Conservation (phyloP, 1,140 invertebrate species). For the Halyomorpha halys region DNA sequence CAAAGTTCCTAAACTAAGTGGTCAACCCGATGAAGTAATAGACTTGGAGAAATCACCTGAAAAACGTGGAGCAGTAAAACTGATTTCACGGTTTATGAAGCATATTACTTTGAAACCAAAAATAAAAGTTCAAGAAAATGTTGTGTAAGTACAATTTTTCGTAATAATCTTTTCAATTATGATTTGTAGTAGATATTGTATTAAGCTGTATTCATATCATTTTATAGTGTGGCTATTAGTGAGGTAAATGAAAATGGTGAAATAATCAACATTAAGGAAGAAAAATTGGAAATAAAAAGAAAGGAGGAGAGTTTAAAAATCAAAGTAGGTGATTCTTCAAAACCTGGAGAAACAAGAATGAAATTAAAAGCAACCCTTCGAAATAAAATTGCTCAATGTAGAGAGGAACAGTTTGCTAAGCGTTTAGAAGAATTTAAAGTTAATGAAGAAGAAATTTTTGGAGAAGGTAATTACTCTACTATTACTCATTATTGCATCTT, state of each 20-base stretch:
- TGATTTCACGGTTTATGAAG: slow-evolving; percentile 46
- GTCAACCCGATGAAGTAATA: slow-evolving; percentile 47
- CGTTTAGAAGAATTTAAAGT: slow-evolving; percentile 20
- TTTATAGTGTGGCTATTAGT: slow-evolving; percentile 25
- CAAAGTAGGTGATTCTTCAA: slow-evolving; percentile 33
- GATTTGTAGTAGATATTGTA: no score
- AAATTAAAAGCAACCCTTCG: slow-evolving; percentile 51
- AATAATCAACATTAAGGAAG: slow-evolving; percentile 24
- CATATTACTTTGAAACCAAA: slow-evolving; percentile 43
- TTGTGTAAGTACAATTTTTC: background rate
- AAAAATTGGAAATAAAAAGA: slow-evolving; percentile 27
- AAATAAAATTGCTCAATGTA: slow-evolving; percentile 47
- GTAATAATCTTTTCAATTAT: no score
- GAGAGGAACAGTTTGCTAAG: slow-evolving; percentile 46
- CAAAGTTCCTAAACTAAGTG: slow-evolving; percentile 41
- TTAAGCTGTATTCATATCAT: no score
- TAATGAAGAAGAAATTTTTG: slow-evolving; percentile 26
- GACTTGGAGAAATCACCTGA: slow-evolving; percentile 40
- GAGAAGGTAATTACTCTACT: background rate
- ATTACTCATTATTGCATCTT: no score
- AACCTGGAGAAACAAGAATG: slow-evolving; percentile 49
- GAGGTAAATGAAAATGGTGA: slow-evolving; percentile 24
- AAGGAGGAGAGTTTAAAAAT: slow-evolving; percentile 30
- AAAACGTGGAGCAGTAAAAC: slow-evolving; percentile 42
- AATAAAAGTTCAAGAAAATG: slow-evolving; percentile 32